Conservation (phyloP, 2,113 vertebrate genomes). For the Cynopterus brachyotis region DNA sequence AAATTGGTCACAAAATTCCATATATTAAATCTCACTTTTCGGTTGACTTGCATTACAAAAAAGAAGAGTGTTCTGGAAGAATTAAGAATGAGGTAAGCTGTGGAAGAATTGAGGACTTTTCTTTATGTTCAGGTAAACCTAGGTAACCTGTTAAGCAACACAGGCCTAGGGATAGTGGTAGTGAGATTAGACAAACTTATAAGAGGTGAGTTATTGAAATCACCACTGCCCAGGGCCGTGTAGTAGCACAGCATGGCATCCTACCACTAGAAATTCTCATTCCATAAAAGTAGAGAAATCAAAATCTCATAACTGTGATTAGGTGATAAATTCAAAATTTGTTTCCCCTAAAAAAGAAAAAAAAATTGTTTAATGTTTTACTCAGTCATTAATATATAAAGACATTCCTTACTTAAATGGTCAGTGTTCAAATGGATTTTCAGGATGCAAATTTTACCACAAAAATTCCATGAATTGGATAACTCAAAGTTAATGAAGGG, state of each 20-base stretch:
- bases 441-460: constrained; percentile 21
- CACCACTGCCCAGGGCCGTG: background rate
- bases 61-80: constrained; percentile 8
- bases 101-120: background rate
- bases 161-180: background rate
- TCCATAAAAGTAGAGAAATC: background rate
- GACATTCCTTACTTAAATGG: background rate
- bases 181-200: background rate
- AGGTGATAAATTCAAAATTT: background rate
- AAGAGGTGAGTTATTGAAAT: background rate
- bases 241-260: background rate
- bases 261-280: background rate
- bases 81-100: background rate
- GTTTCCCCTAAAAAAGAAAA: background rate
- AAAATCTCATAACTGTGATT: background rate
- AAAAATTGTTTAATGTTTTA: background rate
- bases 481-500: constrained; percentile 17
- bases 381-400: background rate
- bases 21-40: background rate
- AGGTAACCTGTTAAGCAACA: background rate
- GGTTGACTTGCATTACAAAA: background rate
- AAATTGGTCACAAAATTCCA: background rate
- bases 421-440: background rate
- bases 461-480: background rate
- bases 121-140: background rate